phyloP scores from a whole-genome alignment of 2,113 vertebrate species.

The Neolamprologus hecqui region DNA sequence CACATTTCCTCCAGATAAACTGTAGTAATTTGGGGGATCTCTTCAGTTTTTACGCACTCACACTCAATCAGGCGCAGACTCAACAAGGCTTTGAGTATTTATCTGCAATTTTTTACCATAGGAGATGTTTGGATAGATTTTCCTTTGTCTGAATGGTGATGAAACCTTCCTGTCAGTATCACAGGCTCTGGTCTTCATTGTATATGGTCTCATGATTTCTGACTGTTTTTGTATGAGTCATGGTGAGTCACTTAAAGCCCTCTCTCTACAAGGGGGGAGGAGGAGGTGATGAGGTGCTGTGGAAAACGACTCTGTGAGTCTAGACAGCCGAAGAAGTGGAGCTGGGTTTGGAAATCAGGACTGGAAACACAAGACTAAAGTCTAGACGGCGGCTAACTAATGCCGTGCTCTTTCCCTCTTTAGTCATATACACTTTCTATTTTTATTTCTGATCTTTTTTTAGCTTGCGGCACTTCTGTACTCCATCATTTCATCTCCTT shows the following conservation, averaged over 20 bases:
- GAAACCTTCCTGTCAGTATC: constrained; percentile 23
- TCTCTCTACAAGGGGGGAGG: constrained; percentile 24
- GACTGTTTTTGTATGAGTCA: constrained; percentile 59
- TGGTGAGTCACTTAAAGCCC: constrained; percentile 54
- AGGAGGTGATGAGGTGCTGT: constrained; percentile 61
- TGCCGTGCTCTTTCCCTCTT: constrained; percentile 3
- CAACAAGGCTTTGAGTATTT: not conserved
- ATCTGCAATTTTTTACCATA: not conserved
- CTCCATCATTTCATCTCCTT: not conserved
- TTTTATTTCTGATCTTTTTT: constrained; percentile 1
- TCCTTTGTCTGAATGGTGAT: constrained; percentile 7
- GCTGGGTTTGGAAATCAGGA: constrained; percentile 47
- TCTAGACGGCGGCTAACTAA: constrained; percentile 42
- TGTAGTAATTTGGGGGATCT: not conserved
- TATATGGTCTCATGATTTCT: constrained; percentile 22
- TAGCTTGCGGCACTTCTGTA: not conserved
- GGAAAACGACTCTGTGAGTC: constrained; percentile 63
- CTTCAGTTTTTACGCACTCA: not conserved
- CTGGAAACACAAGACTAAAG: constrained; percentile 54
- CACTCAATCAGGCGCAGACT: not conserved
- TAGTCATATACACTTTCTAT: constrained; percentile 20
- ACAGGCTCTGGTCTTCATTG: constrained; percentile 2
- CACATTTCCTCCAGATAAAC: not conserved
- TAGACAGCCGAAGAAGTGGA: constrained; percentile 55
- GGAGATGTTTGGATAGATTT: not conserved